Evolutionary conservation across 2,113 vertebrate genomes (phyloP).

Genomic region (Lepisosteus oculatus): DNA sequence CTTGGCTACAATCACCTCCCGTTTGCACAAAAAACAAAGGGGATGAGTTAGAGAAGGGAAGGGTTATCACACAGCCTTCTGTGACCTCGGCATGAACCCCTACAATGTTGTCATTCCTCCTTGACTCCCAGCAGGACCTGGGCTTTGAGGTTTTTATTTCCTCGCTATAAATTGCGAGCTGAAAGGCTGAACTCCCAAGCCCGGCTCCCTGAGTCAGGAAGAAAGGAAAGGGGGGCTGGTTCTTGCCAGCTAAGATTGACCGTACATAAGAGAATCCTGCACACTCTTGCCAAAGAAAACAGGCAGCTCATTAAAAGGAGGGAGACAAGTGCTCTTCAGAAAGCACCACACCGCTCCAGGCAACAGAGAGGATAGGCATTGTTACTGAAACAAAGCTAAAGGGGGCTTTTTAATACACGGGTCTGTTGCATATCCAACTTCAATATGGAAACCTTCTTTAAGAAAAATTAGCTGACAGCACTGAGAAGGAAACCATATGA

Average conservation of each 20-base stretch:
- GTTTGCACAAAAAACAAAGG: too few relatives aligned
- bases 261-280: slow-evolving; percentile 14
- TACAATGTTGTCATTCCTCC: slow-evolving; percentile 30
- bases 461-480: too few relatives aligned
- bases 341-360: background rate
- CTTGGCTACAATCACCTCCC: too few relatives aligned
- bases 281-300: slow-evolving; percentile 10
- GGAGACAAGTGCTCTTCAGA: slow-evolving; percentile 19
- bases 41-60: too few relatives aligned
- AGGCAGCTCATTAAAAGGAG: slow-evolving; percentile 20
- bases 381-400: too few relatives aligned
- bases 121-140: slow-evolving; percentile 33
- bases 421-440: too few relatives aligned
- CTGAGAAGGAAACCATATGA: too few relatives aligned
- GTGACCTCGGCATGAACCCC: slow-evolving; percentile 52
- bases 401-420: too few relatives aligned
- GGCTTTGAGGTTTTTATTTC: slow-evolving; percentile 39
- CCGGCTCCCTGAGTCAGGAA: background rate
- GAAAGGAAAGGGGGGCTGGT: background rate
- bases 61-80: background rate
- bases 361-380: too few relatives aligned
- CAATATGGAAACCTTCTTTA: too few relatives aligned
- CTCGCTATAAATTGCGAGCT: slow-evolving; percentile 50
- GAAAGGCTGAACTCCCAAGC: background rate
- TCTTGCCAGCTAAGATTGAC: slow-evolving; percentile 21